Evolutionary conservation across 2,797 vertebrate genomes (phyloP).

Genomic region (Sebastes alutus): DNA sequence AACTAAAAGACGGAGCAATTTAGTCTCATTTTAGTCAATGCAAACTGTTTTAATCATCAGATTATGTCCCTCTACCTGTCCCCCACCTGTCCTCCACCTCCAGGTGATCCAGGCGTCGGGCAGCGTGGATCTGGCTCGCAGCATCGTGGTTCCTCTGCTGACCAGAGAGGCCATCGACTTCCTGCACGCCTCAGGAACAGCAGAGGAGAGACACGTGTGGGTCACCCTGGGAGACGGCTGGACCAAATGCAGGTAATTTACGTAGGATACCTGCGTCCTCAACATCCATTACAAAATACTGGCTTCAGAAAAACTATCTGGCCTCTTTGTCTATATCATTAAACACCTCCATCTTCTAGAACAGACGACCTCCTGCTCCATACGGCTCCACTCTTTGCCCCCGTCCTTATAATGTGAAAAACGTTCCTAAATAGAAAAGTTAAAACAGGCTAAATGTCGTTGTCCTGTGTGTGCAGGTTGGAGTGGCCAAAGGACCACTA

Average conservation of each 20-base stretch:
- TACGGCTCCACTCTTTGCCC: too few relatives aligned
- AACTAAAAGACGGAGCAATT: too few relatives aligned
- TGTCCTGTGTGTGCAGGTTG: conserved; percentile 71
- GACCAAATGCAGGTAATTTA: conserved; percentile 84
- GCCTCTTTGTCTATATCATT: too few relatives aligned
- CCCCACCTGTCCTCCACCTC: neutral
- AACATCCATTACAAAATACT: too few relatives aligned
- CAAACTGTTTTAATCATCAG: too few relatives aligned
- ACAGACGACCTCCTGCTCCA: too few relatives aligned
- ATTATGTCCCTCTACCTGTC: neutral
- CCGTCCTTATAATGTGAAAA: too few relatives aligned
- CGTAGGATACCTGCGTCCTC: too few relatives aligned
- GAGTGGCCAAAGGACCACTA: conserved; percentile 96
- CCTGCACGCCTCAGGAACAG: conserved; percentile 83
- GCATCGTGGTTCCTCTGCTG: conserved; percentile 90
- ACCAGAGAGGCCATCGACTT: conserved; percentile 92
- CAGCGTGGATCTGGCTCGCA: conserved; percentile 88
- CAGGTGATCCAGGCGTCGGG: conserved; percentile 94
- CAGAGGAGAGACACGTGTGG: conserved; percentile 93
- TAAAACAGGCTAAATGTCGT: neutral
- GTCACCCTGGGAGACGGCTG: conserved; percentile 90
- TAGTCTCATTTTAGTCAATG: too few relatives aligned
- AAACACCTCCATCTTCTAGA: too few relatives aligned
- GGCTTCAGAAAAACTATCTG: too few relatives aligned
- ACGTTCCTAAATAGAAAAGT: too few relatives aligned